phyloP scores from a whole-genome alignment of 1,140 invertebrate genomes.

The Drosophila lacteicornis region DNA sequence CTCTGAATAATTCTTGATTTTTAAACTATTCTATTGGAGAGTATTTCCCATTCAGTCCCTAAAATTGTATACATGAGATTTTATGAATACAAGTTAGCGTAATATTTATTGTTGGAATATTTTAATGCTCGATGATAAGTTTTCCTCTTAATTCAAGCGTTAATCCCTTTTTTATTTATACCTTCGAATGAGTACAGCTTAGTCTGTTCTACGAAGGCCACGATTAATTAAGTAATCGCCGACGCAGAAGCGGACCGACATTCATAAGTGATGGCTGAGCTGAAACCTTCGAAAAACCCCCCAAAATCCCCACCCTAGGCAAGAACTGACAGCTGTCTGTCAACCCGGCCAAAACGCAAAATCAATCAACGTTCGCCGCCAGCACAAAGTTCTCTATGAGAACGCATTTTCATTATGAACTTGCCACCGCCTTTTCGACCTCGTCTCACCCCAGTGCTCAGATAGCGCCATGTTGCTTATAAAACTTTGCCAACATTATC shows the following conservation, averaged over 20 bases:
- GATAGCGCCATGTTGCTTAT: slow-evolving; percentile 53
- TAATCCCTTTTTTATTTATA: slow-evolving; percentile 5
- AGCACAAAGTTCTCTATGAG: slow-evolving; percentile 45
- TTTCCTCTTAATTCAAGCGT: not conserved
- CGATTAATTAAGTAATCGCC: slow-evolving; percentile 72
- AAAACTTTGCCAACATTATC: slow-evolving; percentile 55
- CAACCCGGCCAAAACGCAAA: slow-evolving; percentile 59
- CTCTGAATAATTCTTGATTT: not conserved
- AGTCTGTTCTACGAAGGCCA: not conserved
- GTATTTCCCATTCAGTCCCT: no score
- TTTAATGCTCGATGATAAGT: not conserved
- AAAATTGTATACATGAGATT: no score
- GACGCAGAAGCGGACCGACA: slow-evolving; percentile 11
- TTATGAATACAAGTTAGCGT: no score
- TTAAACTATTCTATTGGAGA: no score
- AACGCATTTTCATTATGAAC: slow-evolving; percentile 70
- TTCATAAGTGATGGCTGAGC: slow-evolving; percentile 49
- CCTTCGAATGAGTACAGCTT: slow-evolving; percentile 5
- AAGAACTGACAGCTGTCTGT: slow-evolving; percentile 57
- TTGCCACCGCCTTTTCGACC: slow-evolving; percentile 17
- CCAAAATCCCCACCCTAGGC: not conserved
- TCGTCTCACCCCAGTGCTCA: slow-evolving; percentile 11
- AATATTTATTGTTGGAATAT: not conserved
- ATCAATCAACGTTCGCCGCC: slow-evolving; percentile 71
- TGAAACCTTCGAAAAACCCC: not conserved